Percentiles rank a stretch among this genome's conserved stretches.
Conservation (phyloP, 92 coral and sea anemone genomes). For the Heteractis magnifica region DNA sequence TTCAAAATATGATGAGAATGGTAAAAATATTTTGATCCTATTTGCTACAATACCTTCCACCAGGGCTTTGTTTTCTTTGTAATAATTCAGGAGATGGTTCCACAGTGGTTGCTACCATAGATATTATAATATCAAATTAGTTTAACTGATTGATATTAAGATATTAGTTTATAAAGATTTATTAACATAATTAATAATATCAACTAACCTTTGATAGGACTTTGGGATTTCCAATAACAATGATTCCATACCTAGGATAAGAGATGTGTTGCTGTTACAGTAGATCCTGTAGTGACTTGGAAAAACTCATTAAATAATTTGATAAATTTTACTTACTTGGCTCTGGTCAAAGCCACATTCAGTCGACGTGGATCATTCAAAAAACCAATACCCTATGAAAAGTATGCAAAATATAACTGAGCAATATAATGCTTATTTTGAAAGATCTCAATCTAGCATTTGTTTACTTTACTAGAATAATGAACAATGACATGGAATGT, state of each 20-base stretch:
- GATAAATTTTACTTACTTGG: slow-evolving; percentile 68
- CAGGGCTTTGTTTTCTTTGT: slow-evolving; percentile 96
- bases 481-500: no score
- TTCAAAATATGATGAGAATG: background rate
- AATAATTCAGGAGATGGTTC: slow-evolving; percentile 97
- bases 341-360: slow-evolving; percentile 97
- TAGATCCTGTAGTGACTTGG: background rate
- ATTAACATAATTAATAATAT: background rate
- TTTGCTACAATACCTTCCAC: slow-evolving; percentile 73
- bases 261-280: background rate
- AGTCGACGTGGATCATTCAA: slow-evolving; percentile 96
- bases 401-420: background rate
- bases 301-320: background rate
- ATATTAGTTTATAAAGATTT: background rate
- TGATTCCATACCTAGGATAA: slow-evolving; percentile 82
- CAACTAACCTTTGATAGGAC: slow-evolving; percentile 84
- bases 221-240: slow-evolving; percentile 98
- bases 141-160: background rate
- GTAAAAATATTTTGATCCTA: background rate
- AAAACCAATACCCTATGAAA: slow-evolving; percentile 88
- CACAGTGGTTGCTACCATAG: slow-evolving; percentile 86
- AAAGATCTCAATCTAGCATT: no score
- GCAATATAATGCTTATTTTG: no score
- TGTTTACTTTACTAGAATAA: no score
- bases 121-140: background rate